phyloP scores from a whole-genome alignment of 2,888 invertebrate genomes.

The Drosophila greeni region DNA sequence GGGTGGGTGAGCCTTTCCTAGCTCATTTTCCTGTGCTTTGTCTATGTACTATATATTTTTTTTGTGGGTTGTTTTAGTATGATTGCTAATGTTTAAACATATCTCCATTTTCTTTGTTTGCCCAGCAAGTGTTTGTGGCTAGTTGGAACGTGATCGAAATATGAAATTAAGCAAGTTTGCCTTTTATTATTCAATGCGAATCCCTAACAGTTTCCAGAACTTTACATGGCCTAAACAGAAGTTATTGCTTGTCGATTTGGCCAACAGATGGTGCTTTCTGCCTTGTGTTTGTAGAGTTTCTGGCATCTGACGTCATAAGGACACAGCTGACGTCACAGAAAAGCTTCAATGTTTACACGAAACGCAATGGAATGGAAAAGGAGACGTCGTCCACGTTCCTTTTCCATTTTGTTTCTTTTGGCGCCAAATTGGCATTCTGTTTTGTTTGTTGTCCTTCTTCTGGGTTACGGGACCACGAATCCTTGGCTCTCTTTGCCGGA shows the following conservation, averaged over 20 bases:
- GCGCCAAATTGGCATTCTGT: slow-evolving; percentile 65
- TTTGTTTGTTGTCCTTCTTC: slow-evolving; percentile 46
- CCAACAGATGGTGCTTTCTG: slow-evolving; percentile 32
- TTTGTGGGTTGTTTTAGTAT: slow-evolving; percentile 7
- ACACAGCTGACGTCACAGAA: slow-evolving; percentile 64
- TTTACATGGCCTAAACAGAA: slow-evolving; percentile 5
- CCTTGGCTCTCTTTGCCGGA: slow-evolving; percentile 3
- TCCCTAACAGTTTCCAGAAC: slow-evolving; percentile 38
- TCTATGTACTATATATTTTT: background rate
- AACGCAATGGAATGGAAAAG: slow-evolving; percentile 37
- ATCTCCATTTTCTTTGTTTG: slow-evolving; percentile 17
- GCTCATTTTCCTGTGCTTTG: background rate
- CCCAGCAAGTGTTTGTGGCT: slow-evolving; percentile 5
- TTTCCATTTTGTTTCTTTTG: slow-evolving; percentile 51
- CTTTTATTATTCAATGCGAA: slow-evolving; percentile 9
- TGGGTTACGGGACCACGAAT: slow-evolving; percentile 60
- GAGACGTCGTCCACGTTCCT: slow-evolving; percentile 26
- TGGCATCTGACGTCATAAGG: slow-evolving; percentile 59
- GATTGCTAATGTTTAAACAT: slow-evolving; percentile 30
- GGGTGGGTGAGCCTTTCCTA: background rate
- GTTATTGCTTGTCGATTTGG: slow-evolving; percentile 1
- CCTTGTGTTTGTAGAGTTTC: slow-evolving; percentile 51
- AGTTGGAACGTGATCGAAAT: slow-evolving; percentile 19
- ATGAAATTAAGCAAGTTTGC: background rate
- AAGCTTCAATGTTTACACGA: slow-evolving; percentile 63